Conservation (phyloP, 2,888 invertebrate genomes). For the Fissipunctia ypsillon region DNA sequence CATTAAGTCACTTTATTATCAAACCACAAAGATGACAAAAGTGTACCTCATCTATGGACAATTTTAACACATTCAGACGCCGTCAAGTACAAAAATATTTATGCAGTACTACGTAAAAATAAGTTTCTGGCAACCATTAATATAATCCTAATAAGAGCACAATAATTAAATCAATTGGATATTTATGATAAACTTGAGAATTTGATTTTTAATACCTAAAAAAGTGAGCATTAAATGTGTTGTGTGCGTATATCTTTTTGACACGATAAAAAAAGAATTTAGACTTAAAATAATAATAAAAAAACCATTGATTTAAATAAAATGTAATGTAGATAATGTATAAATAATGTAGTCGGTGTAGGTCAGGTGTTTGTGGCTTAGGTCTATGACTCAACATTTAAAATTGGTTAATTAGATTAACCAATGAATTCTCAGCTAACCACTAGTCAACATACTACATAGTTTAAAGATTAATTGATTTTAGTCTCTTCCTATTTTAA, state of each 20-base stretch:
- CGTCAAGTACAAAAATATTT: slow-evolving; percentile 53
- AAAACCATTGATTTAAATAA: neutral
- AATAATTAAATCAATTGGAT: slow-evolving; percentile 5
- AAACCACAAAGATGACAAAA: slow-evolving; percentile 89
- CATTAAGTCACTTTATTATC: slow-evolving; percentile 89
- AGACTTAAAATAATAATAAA: neutral
- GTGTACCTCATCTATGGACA: slow-evolving; percentile 88
- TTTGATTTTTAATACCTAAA: neutral
- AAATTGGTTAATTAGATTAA: slow-evolving; percentile 46
- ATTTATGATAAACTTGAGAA: neutral
- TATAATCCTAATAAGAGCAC: slow-evolving; percentile 7
- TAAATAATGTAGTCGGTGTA: neutral
- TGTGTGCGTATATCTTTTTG: slow-evolving; percentile 1
- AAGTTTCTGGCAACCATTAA: slow-evolving; percentile 11
- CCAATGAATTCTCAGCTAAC: slow-evolving; percentile 31
- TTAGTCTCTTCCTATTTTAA: neutral
- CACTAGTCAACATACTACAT: slow-evolving; percentile 29
- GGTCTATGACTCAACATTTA: slow-evolving; percentile 22
- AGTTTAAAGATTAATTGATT: slow-evolving; percentile 11
- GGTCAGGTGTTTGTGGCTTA: neutral
- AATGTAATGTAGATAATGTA: neutral
- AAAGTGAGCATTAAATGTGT: neutral
- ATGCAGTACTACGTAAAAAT: slow-evolving; percentile 29
- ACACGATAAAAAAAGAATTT: neutral
- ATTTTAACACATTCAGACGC: slow-evolving; percentile 63